A percentile compares a stretch with the other conserved stretches of the same genome.
These are phyloP conservation scores for Drosophila miranda DNA, from an alignment of 1,140 invertebrate genomes.

Conservation along the genomic window DNA sequence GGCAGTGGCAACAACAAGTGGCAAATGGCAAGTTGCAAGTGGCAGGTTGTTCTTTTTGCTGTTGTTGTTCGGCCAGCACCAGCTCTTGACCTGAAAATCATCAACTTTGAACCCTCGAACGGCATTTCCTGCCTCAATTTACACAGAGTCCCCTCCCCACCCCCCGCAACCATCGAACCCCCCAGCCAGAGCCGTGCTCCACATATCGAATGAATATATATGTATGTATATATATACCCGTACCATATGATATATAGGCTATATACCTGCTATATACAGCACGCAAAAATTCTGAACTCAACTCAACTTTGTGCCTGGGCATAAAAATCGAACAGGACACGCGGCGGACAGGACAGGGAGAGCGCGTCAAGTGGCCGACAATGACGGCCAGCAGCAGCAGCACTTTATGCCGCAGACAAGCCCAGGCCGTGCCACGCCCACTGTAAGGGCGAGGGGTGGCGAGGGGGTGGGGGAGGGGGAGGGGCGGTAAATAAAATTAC, in stretches of 20 bases:
- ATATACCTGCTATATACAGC: constrained; percentile 16
- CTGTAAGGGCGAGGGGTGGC: constrained; percentile 25
- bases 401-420: constrained; percentile 55
- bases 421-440: not conserved
- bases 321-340: constrained; percentile 62
- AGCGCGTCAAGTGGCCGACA: constrained; percentile 26
- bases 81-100: constrained; percentile 70
- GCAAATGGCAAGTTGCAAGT: constrained; percentile 28
- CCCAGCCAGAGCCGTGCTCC: constrained; percentile 7
- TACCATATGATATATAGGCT: not conserved
- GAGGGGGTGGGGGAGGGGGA: constrained; percentile 23
- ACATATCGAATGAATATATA: constrained; percentile 45
- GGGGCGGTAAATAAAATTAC: constrained; percentile 72
- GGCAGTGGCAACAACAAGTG: constrained; percentile 58
- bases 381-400: constrained; percentile 73
- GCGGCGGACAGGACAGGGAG: not conserved
- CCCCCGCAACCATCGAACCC: not conserved
- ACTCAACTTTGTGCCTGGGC: constrained; percentile 36
- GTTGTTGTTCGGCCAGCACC: constrained; percentile 14
- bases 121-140: constrained; percentile 76
- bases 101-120: constrained; percentile 65
- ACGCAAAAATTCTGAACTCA: constrained; percentile 55
- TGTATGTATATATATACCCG: constrained; percentile 4
- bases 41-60: constrained; percentile 33
- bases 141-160: constrained; percentile 29